phyloP scores from a whole-genome alignment of 2,797 vertebrate species.

The Epinephelus malabaricus region DNA sequence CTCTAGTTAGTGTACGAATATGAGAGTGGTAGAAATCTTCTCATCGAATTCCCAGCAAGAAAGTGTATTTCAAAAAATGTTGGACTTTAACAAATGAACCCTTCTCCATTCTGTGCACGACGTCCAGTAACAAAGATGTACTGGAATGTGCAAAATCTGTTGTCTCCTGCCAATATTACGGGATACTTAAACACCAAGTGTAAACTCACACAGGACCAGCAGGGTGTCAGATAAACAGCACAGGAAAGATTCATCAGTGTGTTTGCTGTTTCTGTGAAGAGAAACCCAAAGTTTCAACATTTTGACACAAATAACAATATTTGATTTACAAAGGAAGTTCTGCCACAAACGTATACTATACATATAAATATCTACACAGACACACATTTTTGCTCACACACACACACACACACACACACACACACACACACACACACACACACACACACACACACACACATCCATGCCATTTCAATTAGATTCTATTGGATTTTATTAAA shows the following conservation, averaged over 20 bases:
- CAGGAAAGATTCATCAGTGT: constrained; percentile 16
- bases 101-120: too few species aligned
- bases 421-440: constrained; percentile 18
- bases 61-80: background rate
- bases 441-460: constrained; percentile 17
- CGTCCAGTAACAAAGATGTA: too few species aligned
- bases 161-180: too few species aligned
- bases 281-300: constrained; percentile 5
- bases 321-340: constrained; percentile 23
- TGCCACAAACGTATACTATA: too few species aligned
- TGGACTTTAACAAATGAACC: too few species aligned
- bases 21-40: background rate
- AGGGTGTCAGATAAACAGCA: background rate
- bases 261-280: constrained; percentile 6
- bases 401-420: constrained; percentile 32
- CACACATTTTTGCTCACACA: background rate
- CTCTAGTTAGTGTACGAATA: background rate
- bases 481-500: constrained; percentile 86
- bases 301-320: constrained; percentile 24
- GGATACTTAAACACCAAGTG: too few species aligned
- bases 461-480: constrained; percentile 78
- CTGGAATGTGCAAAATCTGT: too few species aligned
- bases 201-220: background rate
- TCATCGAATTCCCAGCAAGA: background rate
- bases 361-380: too few species aligned